Percentiles rank a stretch among this genome's conserved stretches.
Evolutionary conservation across 2,113 vertebrate genomes (phyloP).

Genomic region (Sprattus sprattus): DNA sequence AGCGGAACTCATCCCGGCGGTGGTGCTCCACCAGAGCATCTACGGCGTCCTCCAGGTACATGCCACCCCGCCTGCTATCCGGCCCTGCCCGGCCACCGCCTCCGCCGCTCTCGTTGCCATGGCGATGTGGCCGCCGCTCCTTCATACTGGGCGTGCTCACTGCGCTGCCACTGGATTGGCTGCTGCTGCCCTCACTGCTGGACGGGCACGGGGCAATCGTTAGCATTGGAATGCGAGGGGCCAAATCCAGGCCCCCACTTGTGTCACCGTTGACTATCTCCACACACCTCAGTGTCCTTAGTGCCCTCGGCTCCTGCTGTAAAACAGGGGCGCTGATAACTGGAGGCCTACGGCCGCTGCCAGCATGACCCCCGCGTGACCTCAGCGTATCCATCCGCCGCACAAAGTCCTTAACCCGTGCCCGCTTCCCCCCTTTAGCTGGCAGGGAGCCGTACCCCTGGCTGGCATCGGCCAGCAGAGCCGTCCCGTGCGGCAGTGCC

Average conservation of each 20-base stretch:
- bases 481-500: constrained; percentile 55
- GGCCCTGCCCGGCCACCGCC: constrained; percentile 28
- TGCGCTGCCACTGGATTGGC: constrained; percentile 76
- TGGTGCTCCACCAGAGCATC: constrained; percentile 79
- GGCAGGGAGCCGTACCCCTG: constrained; percentile 69
- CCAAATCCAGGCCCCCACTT: constrained; percentile 49
- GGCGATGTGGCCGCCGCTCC: constrained; percentile 77
- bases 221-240: constrained; percentile 46
- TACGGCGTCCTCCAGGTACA: constrained; percentile 88
- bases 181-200: constrained; percentile 79
- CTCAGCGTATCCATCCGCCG: constrained; percentile 89
- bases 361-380: constrained; percentile 74
- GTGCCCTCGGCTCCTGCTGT: constrained; percentile 80
- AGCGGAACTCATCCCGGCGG: constrained; percentile 82
- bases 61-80: constrained; percentile 84
- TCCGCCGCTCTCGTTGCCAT: constrained; percentile 27
- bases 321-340: constrained; percentile 84
- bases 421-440: constrained; percentile 79
- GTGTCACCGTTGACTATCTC: constrained; percentile 78
- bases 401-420: constrained; percentile 86
- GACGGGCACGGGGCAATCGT: constrained; percentile 55
- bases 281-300: constrained; percentile 76
- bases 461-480: constrained; percentile 64
- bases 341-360: constrained; percentile 65
- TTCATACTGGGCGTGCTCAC: constrained; percentile 80